Percentiles rank a stretch among this genome's conserved stretches.
Conservation (phyloP, 1,140 invertebrate genomes). For the Meloidogyne hapla region DNA sequence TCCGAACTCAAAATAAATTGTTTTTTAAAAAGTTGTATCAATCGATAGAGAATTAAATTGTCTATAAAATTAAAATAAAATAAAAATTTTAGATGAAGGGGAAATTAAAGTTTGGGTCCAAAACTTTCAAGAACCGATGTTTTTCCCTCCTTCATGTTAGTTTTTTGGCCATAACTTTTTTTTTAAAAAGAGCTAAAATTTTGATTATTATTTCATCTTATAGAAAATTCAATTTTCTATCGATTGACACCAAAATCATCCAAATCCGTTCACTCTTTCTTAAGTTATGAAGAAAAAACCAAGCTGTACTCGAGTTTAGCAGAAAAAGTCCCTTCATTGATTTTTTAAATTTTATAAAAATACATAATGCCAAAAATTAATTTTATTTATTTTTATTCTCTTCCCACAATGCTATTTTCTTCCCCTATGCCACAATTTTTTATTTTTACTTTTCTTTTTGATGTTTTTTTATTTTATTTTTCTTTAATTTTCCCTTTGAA, state of each 20-base stretch:
- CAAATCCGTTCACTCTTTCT: background rate
- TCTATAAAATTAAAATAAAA: no score
- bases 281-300: background rate
- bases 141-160: no score
- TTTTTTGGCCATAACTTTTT: no score
- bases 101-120: no score
- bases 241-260: background rate
- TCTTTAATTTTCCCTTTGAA: background rate
- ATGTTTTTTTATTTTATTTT: no score
- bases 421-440: no score
- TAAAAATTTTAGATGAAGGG: no score
- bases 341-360: slow-evolving; percentile 1
- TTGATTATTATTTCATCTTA: background rate
- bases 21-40: no score
- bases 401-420: background rate
- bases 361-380: background rate
- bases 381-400: background rate
- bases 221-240: background rate
- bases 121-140: no score
- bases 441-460: no score
- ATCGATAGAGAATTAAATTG: no score
- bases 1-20: no score
- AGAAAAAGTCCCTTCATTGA: background rate
- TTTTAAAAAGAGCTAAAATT: background rate
- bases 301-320: background rate